Percentiles rank a stretch among this genome's conserved stretches.
phyloP scores from a whole-genome alignment of 2,797 vertebrate genomes.

The Phoebastria nigripes region DNA sequence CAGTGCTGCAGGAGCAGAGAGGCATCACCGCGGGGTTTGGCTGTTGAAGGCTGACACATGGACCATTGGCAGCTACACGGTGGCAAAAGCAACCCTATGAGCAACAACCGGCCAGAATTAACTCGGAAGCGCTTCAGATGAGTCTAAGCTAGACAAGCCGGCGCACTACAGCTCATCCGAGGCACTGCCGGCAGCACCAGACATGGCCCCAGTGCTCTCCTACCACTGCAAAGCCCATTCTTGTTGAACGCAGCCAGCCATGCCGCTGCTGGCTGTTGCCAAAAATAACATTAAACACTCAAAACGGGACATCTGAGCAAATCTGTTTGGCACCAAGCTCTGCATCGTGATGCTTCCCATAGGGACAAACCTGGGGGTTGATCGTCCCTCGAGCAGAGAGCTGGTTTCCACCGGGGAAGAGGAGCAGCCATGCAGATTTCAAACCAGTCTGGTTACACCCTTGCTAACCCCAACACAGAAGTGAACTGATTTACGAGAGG shows the following conservation, averaged over 20 bases:
- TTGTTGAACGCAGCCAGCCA: background rate
- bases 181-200: background rate
- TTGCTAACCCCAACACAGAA: background rate
- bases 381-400: background rate
- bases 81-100: background rate
- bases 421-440: background rate
- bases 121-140: rapidly evolving
- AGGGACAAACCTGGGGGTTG: background rate
- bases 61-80: background rate
- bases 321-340: background rate
- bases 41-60: rapidly evolving
- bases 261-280: background rate
- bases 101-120: background rate
- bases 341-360: background rate
- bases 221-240: background rate
- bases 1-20: rapidly evolving
- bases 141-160: background rate
- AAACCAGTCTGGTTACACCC: background rate
- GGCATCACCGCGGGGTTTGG: rapidly evolving
- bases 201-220: rapidly evolving
- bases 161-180: rapidly evolving
- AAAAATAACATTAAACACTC: conserved; percentile 5
- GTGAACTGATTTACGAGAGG: background rate
- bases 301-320: background rate
- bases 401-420: background rate